Percentiles rank a stretch among this genome's conserved stretches.
Conservation (phyloP, 2,888 invertebrate genomes). For the Troides aeacus region DNA sequence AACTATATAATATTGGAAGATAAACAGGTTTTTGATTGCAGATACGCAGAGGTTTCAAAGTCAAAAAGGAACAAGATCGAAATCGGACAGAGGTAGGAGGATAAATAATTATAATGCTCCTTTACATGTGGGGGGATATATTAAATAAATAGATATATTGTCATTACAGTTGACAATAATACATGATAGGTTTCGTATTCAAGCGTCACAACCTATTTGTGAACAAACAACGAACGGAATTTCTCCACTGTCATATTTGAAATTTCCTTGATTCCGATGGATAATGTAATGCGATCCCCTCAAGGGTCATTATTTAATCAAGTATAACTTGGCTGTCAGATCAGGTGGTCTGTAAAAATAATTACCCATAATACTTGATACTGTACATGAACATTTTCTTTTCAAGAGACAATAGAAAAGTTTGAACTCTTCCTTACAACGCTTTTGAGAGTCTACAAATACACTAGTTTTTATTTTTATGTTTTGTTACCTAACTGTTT, state of each 20-base stretch:
- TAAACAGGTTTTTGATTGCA: not conserved
- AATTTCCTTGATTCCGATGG: slow-evolving; percentile 7
- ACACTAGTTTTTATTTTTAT: too few species aligned
- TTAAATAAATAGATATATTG: not conserved
- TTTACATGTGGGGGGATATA: not conserved
- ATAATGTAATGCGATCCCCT: not conserved
- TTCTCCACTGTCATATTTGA: slow-evolving; percentile 2
- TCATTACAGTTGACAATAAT: slow-evolving; percentile 22
- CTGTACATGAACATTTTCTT: too few species aligned
- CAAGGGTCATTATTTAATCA: too few species aligned
- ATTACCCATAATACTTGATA: too few species aligned
- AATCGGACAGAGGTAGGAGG: not conserved
- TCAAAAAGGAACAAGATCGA: not conserved
- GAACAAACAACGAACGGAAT: slow-evolving; percentile 14
- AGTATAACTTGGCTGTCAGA: too few species aligned
- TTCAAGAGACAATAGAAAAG: too few species aligned
- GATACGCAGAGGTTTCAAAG: not conserved
- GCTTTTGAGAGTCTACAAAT: too few species aligned
- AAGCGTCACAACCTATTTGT: slow-evolving; percentile 21
- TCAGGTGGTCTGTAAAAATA: too few species aligned
- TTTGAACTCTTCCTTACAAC: too few species aligned
- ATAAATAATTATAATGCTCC: not conserved
- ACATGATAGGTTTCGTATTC: slow-evolving; percentile 18
- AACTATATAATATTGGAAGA: not conserved
- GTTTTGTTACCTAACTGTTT: too few species aligned